Conservation (phyloP, 2,888 invertebrate genomes). For the Elmis aenea region DNA sequence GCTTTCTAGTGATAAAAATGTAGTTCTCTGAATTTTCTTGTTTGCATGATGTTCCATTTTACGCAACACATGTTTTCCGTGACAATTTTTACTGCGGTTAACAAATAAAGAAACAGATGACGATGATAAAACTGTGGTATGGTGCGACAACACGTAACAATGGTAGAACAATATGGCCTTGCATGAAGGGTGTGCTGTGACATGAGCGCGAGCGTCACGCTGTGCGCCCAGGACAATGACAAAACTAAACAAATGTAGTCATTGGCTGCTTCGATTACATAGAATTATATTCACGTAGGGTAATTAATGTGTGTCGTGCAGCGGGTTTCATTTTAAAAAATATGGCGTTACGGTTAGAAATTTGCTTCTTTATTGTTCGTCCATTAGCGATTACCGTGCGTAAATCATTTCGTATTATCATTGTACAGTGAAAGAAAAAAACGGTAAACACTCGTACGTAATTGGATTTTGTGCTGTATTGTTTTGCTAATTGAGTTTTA, state of each 20-base stretch:
- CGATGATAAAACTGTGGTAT: no score
- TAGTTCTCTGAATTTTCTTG: conserved; percentile 23
- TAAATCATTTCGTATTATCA: no score
- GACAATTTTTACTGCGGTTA: conserved; percentile 16
- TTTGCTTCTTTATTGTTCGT: no score
- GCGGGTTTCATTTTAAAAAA: neutral
- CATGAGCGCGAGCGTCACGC: conserved; percentile 22
- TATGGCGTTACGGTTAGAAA: neutral
- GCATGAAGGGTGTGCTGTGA: conserved; percentile 19
- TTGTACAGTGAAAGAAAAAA: no score
- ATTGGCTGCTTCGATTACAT: conserved; percentile 28
- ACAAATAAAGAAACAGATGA: conserved; percentile 12
- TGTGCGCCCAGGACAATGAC: conserved; percentile 22
- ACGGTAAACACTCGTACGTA: no score
- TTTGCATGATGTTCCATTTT: conserved; percentile 15
- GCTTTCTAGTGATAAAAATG: conserved; percentile 26
- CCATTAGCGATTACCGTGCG: no score
- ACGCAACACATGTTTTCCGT: conserved; percentile 19
- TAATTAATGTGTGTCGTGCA: neutral
- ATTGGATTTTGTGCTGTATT: no score
- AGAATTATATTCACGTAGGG: conserved; percentile 16
- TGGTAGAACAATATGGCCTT: conserved; percentile 23
- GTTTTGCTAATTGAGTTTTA: no score
- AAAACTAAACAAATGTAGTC: conserved; percentile 26
- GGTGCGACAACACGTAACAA: conserved; percentile 12